A percentile compares a stretch with the other conserved stretches of the same genome.
Conservation (phyloP, 2,797 vertebrate genomes). For the Ctenosaura bakeri region DNA sequence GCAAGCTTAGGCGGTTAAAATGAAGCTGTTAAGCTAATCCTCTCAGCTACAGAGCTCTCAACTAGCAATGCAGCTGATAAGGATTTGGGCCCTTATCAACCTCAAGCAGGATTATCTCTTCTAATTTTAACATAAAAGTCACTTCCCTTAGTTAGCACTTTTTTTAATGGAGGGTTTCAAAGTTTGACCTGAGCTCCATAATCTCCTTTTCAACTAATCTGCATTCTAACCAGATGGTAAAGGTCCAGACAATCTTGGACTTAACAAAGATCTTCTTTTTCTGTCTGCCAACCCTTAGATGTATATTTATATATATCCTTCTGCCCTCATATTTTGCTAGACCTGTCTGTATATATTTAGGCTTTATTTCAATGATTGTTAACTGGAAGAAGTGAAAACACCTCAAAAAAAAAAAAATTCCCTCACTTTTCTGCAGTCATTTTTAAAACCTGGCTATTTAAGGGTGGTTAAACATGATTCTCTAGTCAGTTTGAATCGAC, state of each 20-base stretch:
- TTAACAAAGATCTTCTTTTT: slow-evolving; percentile 17
- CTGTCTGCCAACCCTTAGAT: neutral
- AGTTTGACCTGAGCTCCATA: slow-evolving; percentile 30
- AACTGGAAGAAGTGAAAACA: neutral
- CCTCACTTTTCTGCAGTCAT: neutral
- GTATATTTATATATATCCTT: neutral
- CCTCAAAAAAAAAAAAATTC: too few relatives aligned
- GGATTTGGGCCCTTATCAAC: slow-evolving; percentile 35
- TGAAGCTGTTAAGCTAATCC: slow-evolving; percentile 48
- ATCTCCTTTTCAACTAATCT: slow-evolving; percentile 34
- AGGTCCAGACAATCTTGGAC: neutral
- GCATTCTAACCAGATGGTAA: neutral
- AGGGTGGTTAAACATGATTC: neutral
- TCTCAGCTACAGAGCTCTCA: slow-evolving; percentile 40
- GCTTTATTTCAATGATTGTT: neutral
- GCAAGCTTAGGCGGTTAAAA: slow-evolving; percentile 40
- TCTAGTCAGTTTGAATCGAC: neutral
- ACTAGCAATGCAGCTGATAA: slow-evolving; percentile 10
- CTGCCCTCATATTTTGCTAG: neutral
- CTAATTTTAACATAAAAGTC: slow-evolving; percentile 51
- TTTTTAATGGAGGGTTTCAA: slow-evolving; percentile 43
- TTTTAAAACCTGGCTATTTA: neutral
- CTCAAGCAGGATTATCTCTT: slow-evolving; percentile 43
- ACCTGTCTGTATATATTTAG: neutral
- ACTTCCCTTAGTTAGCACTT: slow-evolving; percentile 27